Percentiles rank a stretch among this genome's conserved stretches.
phyloP scores from a whole-genome alignment of 1,140 invertebrate genomes.

The Leucophenga varia region DNA sequence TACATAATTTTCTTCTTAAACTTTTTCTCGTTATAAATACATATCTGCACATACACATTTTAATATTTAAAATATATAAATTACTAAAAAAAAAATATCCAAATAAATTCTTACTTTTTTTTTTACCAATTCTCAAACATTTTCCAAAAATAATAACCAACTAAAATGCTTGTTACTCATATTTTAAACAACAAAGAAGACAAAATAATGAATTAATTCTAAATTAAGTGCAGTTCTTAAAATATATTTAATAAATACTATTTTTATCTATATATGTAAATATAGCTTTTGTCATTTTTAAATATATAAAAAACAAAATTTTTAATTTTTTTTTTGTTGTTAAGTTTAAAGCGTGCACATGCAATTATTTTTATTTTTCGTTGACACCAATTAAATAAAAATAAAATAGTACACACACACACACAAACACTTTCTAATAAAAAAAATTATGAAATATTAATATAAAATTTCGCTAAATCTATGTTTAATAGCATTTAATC shows the following conservation, averaged over 20 bases:
- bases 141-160: slow-evolving; percentile 1
- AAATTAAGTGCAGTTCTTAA: no score
- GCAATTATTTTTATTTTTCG: slow-evolving; percentile 34
- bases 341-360: slow-evolving; percentile 29
- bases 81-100: no score
- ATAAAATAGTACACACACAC: background rate
- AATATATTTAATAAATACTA: no score
- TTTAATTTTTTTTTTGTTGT: slow-evolving; percentile 12
- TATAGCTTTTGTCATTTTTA: slow-evolving; percentile 33
- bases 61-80: no score
- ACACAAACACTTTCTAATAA: background rate
- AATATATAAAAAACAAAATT: no score
- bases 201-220: no score
- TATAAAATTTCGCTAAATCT: background rate
- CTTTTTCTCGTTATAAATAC: no score
- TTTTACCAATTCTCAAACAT: no score
- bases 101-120: no score
- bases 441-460: background rate
- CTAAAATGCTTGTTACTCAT: slow-evolving; percentile 7
- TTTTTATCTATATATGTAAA: no score
- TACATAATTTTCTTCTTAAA: no score
- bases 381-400: background rate
- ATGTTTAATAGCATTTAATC: slow-evolving; percentile 26
- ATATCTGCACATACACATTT: no score
- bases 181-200: slow-evolving; percentile 10